These are phyloP conservation scores for Balearica regulorum DNA, from an alignment of 2,797 vertebrate genomes.

Conservation along the genomic window DNA sequence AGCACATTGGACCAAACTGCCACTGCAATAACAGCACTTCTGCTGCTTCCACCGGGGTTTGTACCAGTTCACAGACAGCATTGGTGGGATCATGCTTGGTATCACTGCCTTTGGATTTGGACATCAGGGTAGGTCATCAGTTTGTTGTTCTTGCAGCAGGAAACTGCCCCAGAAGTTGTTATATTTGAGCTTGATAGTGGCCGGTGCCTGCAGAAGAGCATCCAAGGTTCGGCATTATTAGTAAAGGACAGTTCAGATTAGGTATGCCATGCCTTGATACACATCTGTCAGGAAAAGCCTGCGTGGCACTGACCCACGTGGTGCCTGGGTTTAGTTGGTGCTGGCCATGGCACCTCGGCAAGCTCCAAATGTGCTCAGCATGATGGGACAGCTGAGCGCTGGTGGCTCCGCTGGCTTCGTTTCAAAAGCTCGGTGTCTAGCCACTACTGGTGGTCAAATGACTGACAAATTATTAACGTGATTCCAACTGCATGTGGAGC, in stretches of 20 bases:
- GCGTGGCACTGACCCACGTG: neutral
- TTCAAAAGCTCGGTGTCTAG: neutral
- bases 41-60: neutral
- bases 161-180: neutral
- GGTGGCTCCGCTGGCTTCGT: neutral
- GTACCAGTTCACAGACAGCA: neutral
- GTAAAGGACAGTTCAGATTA: neutral
- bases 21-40: neutral
- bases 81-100: neutral
- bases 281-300: neutral
- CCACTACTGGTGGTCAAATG: neutral
- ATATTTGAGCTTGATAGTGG: neutral
- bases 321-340: neutral
- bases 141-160: neutral
- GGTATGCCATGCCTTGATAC: neutral
- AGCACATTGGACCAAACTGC: neutral
- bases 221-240: neutral
- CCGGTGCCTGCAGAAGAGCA: neutral
- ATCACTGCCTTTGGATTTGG: neutral
- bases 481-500: neutral
- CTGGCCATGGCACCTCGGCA: neutral
- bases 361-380: accelerated
- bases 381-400: neutral
- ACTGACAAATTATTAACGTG: neutral
- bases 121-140: neutral